Evolutionary conservation across 2,113 vertebrate genomes (phyloP).

Genomic region (Jacana jacana): DNA sequence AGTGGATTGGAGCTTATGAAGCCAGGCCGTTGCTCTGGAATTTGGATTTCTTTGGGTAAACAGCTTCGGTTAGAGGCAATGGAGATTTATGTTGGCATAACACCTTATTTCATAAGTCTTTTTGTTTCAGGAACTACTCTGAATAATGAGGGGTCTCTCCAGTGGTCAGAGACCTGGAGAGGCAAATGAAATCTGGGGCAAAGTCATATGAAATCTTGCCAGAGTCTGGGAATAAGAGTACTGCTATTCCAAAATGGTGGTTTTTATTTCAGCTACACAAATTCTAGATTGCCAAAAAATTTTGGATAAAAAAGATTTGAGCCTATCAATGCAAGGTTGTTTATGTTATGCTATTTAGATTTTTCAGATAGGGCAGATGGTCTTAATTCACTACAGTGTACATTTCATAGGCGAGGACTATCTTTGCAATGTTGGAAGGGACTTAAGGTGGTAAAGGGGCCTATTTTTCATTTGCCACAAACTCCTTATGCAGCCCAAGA

Average conservation of each 20-base stretch:
- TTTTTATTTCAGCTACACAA: background rate
- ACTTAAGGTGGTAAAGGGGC: background rate
- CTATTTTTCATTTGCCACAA: background rate
- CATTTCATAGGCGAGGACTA: background rate
- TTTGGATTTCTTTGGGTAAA: background rate
- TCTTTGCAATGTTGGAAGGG: background rate
- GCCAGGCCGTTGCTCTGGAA: background rate
- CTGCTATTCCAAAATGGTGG: background rate
- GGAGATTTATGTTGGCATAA: background rate
- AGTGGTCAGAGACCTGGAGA: background rate
- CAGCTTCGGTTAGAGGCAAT: background rate
- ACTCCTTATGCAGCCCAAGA: background rate
- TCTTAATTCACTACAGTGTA: background rate
- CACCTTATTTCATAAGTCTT: background rate
- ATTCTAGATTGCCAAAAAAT: background rate
- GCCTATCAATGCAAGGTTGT: background rate
- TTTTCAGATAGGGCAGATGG: conserved; percentile 14
- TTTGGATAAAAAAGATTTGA: background rate
- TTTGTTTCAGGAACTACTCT: background rate
- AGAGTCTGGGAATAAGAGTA: background rate
- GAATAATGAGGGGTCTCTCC: background rate
- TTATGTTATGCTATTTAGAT: background rate
- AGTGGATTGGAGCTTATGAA: background rate
- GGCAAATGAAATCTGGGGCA: background rate
- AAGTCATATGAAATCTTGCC: background rate